A percentile compares a stretch with the other conserved stretches of the same genome.
These are phyloP conservation scores for Esperia sulphurella DNA, from an alignment of 2,888 invertebrate genomes.

Conservation along the genomic window DNA sequence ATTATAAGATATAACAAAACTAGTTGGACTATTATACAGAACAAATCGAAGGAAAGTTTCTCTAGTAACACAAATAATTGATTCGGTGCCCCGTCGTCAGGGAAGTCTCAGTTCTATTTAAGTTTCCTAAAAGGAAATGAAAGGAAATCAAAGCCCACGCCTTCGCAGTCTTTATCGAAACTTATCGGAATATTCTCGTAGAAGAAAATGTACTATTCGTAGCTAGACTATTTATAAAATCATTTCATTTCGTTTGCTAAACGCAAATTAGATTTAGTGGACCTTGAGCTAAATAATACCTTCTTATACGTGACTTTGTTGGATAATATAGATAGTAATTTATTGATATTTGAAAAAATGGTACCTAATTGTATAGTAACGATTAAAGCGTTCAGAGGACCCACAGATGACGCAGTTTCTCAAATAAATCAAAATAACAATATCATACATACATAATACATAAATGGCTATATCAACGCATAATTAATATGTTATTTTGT, in stretches of 20 bases:
- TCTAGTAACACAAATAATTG: constrained; percentile 73
- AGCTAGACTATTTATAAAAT: constrained; percentile 45
- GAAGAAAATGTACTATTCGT: constrained; percentile 46
- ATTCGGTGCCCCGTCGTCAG: constrained; percentile 70
- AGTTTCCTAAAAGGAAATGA: constrained; percentile 79
- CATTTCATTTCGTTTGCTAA: constrained; percentile 32
- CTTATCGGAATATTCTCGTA: constrained; percentile 64
- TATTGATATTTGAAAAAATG: no score
- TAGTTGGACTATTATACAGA: constrained; percentile 38
- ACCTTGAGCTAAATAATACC: no score
- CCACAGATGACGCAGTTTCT: no score
- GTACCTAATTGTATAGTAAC: no score
- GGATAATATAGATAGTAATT: no score
- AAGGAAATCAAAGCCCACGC: constrained; percentile 73
- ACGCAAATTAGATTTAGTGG: no score
- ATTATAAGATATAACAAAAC: constrained; percentile 22
- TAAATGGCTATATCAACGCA: no score
- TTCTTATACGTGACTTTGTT: no score
- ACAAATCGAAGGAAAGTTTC: constrained; percentile 58
- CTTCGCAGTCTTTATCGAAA: constrained; percentile 68
- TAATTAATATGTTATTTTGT: no score
- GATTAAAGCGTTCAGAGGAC: no score
- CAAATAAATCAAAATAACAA: no score
- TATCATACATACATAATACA: no score
- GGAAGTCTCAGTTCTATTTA: constrained; percentile 77